These are phyloP conservation scores for Ageneiosus marmoratus DNA, from an alignment of 2,113 vertebrate genomes.

Conservation along the genomic window DNA sequence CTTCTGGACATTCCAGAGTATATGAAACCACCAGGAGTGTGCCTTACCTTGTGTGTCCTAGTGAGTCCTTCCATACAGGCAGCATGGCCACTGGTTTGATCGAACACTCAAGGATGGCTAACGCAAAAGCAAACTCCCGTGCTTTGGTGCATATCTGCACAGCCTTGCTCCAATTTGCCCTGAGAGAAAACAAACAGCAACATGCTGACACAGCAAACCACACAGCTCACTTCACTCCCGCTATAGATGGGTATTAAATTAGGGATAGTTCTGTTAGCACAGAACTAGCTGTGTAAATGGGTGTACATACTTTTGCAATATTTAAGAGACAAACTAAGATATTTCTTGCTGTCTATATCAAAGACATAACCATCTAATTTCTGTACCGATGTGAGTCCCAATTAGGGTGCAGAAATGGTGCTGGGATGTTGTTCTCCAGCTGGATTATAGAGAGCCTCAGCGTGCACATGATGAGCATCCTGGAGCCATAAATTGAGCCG, in stretches of 20 bases:
- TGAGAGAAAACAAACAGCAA: slow-evolving; percentile 49
- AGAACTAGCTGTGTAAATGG: no score
- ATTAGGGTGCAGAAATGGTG: slow-evolving; percentile 95
- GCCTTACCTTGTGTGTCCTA: slow-evolving; percentile 92
- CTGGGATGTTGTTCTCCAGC: slow-evolving; percentile 91
- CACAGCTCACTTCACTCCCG: not conserved
- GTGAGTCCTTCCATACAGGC: slow-evolving; percentile 92
- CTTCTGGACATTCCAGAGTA: not conserved
- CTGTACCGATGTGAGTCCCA: slow-evolving; percentile 97
- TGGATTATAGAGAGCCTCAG: slow-evolving; percentile 95
- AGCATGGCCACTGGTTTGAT: slow-evolving; percentile 98
- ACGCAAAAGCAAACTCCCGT: slow-evolving; percentile 91
- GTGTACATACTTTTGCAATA: not conserved
- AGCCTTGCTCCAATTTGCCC: slow-evolving; percentile 98
- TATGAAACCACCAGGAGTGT: not conserved
- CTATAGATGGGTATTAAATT: not conserved
- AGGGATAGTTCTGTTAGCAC: not conserved
- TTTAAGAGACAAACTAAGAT: no score
- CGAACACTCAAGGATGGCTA: slow-evolving; percentile 96
- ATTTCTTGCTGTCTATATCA: not conserved
- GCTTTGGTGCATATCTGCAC: slow-evolving; percentile 99
- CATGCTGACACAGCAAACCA: not conserved
- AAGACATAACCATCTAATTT: no score
- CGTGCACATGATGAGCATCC: slow-evolving; percentile 89
- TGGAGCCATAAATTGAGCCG: slow-evolving; percentile 91